Percentiles rank a stretch among this genome's conserved stretches.
These are phyloP conservation scores for Trichonephila clavata DNA, from an alignment of 1,140 invertebrate species.

Conservation along the genomic window DNA sequence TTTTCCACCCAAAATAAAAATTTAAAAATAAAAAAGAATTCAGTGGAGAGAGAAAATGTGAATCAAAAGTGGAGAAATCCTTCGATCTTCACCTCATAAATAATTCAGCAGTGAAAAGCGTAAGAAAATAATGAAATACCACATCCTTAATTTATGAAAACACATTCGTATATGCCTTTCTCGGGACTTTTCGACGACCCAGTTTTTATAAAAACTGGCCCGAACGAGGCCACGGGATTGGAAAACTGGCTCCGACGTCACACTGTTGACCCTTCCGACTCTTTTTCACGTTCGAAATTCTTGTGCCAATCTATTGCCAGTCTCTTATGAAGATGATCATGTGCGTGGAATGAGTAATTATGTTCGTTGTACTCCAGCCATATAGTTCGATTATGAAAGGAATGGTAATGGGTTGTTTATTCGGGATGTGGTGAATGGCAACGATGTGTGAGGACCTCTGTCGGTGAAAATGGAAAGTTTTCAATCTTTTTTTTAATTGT, in stretches of 20 bases:
- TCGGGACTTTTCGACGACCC: neutral
- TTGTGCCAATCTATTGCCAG: neutral
- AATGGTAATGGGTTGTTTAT: neutral
- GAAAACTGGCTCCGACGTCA: conserved; percentile 12
- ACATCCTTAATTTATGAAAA: conserved; percentile 28
- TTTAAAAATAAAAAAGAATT: neutral
- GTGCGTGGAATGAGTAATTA: neutral
- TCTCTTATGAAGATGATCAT: neutral
- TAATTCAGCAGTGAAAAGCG: neutral
- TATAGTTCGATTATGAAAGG: neutral
- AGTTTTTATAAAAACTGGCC: neutral
- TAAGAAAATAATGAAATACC: conserved; percentile 29
- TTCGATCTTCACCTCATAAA: conserved; percentile 22
- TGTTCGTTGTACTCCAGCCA: neutral
- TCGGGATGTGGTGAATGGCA: neutral
- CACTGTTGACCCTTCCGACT: neutral
- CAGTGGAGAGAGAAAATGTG: neutral
- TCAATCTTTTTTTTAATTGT: no score
- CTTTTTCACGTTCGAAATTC: neutral
- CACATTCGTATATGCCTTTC: neutral
- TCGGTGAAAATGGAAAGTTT: no score
- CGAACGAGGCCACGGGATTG: conserved; percentile 18
- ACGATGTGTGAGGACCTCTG: neutral
- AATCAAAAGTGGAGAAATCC: conserved; percentile 26
- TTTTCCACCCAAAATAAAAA: no score